Evolutionary conservation across 2,797 vertebrate species (phyloP).

Genomic region (Lophotriccus pileatus): DNA sequence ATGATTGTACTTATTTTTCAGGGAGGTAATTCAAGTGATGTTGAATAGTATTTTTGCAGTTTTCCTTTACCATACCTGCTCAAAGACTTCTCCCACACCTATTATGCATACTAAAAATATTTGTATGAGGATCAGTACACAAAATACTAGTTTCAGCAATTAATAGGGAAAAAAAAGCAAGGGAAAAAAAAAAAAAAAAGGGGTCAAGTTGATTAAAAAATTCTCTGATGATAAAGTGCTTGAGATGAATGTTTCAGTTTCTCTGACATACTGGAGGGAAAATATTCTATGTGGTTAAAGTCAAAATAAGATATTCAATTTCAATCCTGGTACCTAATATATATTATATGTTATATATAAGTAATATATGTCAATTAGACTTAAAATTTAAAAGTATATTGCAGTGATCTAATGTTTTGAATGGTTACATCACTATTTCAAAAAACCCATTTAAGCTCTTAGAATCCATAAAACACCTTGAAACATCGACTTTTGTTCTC

Average conservation of each 20-base stretch:
- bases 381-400: background rate
- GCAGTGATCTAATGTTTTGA: background rate
- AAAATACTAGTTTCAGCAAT: background rate
- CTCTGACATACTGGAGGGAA: background rate
- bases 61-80: background rate
- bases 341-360: too few relatives aligned
- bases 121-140: background rate
- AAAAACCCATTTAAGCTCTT: background rate
- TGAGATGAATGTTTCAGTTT: background rate
- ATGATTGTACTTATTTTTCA: background rate
- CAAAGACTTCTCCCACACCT: background rate
- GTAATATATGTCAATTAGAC: background rate
- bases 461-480: background rate
- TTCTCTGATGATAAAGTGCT: accelerated
- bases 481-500: background rate
- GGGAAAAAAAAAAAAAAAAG: background rate
- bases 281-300: background rate
- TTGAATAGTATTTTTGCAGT: background rate
- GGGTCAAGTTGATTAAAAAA: background rate
- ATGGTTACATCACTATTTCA: background rate
- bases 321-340: background rate
- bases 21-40: background rate
- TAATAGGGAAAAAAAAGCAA: background rate
- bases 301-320: background rate
- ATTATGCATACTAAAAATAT: background rate